Evolutionary conservation across 2,113 vertebrate genomes (phyloP).

Genomic region (Jaculus jaculus): DNA sequence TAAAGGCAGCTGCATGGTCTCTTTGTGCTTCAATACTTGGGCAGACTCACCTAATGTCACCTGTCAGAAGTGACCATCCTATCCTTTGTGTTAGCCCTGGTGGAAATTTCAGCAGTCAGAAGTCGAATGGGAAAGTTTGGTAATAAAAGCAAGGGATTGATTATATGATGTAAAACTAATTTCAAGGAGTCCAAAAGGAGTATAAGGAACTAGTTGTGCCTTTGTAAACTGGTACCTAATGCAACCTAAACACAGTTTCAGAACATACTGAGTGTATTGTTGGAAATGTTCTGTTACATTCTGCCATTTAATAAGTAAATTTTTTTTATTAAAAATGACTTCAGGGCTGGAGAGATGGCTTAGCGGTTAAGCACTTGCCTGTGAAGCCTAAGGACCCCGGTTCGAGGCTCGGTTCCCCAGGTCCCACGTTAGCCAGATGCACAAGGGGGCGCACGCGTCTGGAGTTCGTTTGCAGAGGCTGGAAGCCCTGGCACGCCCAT

Average conservation of each 20-base stretch:
- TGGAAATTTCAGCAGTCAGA: conserved; percentile 1
- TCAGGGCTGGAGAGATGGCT: no score
- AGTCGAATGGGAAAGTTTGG: neutral
- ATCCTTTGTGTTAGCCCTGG: neutral
- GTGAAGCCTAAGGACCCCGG: no score
- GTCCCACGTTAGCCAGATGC: no score
- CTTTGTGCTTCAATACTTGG: neutral
- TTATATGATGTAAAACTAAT: neutral
- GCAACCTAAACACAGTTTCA: neutral
- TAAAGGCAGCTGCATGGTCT: no score
- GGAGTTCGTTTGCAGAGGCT: no score
- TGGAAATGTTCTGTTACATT: neutral
- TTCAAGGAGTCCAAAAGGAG: neutral
- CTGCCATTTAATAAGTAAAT: neutral
- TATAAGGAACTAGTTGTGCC: neutral
- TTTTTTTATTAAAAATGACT: neutral
- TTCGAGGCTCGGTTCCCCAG: no score
- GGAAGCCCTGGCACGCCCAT: no score
- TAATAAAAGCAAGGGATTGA: neutral
- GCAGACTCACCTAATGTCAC: neutral
- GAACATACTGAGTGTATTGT: neutral
- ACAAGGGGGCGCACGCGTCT: no score
- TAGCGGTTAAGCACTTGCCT: no score
- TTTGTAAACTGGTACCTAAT: neutral
- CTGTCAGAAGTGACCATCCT: neutral